Evolutionary conservation across 2,888 invertebrate genomes (phyloP).

Genomic region (Athripsodes cinereus): DNA sequence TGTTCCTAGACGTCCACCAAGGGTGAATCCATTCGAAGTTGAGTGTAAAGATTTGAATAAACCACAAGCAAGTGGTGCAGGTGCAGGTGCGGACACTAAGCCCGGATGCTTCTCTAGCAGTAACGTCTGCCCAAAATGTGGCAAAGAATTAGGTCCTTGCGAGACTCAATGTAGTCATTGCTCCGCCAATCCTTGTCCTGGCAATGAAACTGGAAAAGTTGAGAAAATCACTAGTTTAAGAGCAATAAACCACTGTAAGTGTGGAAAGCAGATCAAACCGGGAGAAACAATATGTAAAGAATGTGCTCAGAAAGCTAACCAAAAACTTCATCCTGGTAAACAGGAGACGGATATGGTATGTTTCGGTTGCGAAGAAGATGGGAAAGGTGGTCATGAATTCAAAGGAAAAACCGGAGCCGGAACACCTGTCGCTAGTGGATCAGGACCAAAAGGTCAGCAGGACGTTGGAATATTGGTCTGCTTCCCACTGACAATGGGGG

Average conservation of each 20-base stretch:
- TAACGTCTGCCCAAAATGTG: slow-evolving; percentile 5
- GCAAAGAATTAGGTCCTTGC: slow-evolving; percentile 1
- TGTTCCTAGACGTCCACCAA: background rate
- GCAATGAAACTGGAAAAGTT: background rate
- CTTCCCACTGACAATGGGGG: background rate
- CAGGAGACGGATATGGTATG: background rate
- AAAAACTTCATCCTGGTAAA: background rate
- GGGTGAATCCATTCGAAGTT: slow-evolving; percentile 4
- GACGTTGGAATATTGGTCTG: background rate
- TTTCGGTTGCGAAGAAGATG: too few relatives aligned
- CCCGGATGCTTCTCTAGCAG: background rate
- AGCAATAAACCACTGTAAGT: background rate
- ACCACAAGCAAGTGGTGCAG: background rate
- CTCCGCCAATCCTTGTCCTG: background rate
- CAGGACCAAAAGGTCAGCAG: background rate
- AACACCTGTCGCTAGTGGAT: background rate
- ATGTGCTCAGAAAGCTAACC: background rate
- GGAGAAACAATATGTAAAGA: background rate
- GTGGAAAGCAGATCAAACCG: background rate
- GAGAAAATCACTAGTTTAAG: background rate
- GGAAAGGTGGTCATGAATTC: background rate
- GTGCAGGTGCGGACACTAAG: background rate
- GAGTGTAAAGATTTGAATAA: slow-evolving; percentile 9
- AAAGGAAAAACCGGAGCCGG: background rate
- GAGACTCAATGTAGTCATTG: slow-evolving; percentile 5